These are phyloP conservation scores for Gortyna flavago DNA, from an alignment of 2,888 invertebrate genomes.

Conservation along the genomic window DNA sequence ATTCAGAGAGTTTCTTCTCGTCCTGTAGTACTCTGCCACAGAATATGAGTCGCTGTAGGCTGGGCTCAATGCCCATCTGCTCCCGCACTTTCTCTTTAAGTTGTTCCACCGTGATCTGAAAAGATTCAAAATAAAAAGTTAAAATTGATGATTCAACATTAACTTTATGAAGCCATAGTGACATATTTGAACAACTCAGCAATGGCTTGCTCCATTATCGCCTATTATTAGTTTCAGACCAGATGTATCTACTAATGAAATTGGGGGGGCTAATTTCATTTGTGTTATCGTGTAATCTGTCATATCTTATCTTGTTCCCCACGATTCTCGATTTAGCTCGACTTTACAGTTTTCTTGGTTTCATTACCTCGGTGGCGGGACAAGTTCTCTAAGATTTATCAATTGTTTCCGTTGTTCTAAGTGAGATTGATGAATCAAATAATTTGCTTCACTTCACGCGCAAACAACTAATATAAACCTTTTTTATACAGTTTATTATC, in stretches of 20 bases:
- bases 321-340: not conserved
- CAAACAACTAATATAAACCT: not conserved
- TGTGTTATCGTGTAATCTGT: not conserved
- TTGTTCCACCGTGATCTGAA: conserved; percentile 94
- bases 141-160: not conserved
- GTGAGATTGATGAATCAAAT: not conserved
- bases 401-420: not conserved
- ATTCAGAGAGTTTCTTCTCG: conserved; percentile 95
- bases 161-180: not conserved
- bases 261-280: not conserved
- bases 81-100: conserved; percentile 95
- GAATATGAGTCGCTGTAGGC: conserved; percentile 97
- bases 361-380: not conserved
- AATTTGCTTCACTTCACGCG: not conserved
- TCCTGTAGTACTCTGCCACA: conserved; percentile 98
- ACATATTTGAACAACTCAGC: not conserved
- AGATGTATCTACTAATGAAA: too few relatives aligned
- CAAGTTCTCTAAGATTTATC: not conserved
- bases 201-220: not conserved
- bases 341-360: not conserved
- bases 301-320: not conserved
- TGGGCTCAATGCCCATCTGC: conserved; percentile 94
- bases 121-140: conserved; percentile 42
- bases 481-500: not conserved
- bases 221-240: not conserved